Conservation (phyloP, 2,113 vertebrate species). For the Sylvilagus bachmani region DNA sequence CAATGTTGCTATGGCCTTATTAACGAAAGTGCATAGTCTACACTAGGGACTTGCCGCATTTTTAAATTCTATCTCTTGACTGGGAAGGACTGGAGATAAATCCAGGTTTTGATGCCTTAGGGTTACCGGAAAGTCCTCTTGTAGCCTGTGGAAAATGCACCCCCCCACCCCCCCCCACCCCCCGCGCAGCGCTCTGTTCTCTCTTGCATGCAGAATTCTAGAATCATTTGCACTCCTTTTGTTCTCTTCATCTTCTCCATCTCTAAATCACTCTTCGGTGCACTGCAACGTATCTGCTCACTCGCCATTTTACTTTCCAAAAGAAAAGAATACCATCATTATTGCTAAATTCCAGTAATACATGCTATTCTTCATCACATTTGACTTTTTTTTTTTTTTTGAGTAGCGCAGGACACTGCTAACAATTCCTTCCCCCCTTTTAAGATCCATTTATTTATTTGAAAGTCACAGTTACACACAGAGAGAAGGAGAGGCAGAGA, state of each 20-base stretch:
- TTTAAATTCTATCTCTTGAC: neutral
- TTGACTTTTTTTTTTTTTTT: neutral
- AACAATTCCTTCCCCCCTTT: no score
- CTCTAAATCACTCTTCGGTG: neutral
- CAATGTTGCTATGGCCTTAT: neutral
- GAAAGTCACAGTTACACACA: no score
- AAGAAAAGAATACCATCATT: neutral
- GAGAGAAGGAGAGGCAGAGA: no score
- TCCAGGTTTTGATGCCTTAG: neutral
- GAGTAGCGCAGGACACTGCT: neutral
- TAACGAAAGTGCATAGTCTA: neutral
- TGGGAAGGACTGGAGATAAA: neutral
- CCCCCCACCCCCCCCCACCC: no score
- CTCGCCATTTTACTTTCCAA: neutral
- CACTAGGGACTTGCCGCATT: neutral
- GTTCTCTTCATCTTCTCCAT: neutral
- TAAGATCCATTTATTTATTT: no score
- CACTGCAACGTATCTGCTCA: neutral
- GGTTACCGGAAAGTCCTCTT: neutral
- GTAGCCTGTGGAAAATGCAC: neutral
- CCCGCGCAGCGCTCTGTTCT: no score
- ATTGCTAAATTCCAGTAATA: neutral
- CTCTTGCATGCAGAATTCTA: neutral
- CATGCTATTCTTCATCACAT: neutral
- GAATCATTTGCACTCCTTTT: neutral